Conservation (phyloP, 2,113 vertebrate species). For the Otis tarda region DNA sequence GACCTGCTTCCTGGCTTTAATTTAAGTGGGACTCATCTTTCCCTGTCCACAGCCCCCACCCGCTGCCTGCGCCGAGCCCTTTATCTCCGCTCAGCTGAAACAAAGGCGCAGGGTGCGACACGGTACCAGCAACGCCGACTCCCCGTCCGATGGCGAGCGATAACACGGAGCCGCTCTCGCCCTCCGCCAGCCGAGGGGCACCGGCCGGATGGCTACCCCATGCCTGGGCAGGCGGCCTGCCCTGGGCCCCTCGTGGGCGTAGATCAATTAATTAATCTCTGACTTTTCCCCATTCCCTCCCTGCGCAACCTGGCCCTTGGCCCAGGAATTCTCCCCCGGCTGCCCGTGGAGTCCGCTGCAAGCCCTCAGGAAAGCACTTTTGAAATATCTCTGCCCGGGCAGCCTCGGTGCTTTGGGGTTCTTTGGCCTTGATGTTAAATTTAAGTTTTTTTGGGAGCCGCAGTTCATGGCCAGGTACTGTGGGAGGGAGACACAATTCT, state of each 20-base stretch:
- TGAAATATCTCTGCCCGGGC: background rate
- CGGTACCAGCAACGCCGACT: rapidly evolving
- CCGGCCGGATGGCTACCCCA: rapidly evolving
- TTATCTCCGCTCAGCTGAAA: background rate
- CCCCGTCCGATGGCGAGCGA: rapidly evolving
- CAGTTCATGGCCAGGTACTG: rapidly evolving
- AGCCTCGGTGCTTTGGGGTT: background rate
- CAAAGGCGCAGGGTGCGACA: background rate
- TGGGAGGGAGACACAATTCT: rapidly evolving
- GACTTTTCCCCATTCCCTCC: background rate
- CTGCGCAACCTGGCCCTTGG: background rate
- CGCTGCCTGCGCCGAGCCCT: rapidly evolving
- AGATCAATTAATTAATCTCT: background rate
- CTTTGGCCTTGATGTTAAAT: background rate
- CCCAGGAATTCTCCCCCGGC: slow-evolving; percentile 7
- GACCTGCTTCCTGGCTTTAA: rapidly evolving
- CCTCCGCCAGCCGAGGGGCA: rapidly evolving
- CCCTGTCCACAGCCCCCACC: background rate
- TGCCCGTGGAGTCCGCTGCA: background rate
- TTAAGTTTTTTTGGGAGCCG: background rate
- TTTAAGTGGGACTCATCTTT: background rate
- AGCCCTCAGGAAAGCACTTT: background rate
- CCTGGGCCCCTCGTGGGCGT: rapidly evolving
- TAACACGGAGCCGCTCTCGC: rapidly evolving
- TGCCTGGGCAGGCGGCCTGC: background rate